Percentiles rank a stretch among this genome's conserved stretches.
These are phyloP conservation scores for Adineta ricciae DNA, from an alignment of 2,888 invertebrate genomes.

Conservation along the genomic window DNA sequence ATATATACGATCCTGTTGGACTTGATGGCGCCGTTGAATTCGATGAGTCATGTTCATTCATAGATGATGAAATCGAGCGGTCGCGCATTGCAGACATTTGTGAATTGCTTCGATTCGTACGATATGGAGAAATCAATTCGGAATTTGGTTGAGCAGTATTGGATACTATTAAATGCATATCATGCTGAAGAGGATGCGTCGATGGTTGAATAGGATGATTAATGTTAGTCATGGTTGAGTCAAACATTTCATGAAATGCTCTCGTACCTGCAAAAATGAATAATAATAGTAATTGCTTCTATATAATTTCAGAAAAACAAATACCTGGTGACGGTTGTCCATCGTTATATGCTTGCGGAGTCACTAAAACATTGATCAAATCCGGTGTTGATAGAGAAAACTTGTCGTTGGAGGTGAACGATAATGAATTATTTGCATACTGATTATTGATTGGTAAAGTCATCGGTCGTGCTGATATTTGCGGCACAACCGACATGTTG, in stretches of 20 bases:
- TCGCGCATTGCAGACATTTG: background rate
- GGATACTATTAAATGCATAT: background rate
- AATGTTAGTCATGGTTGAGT: background rate
- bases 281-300: background rate
- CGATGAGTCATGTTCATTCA: background rate
- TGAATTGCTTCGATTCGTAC: background rate
- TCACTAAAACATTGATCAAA: background rate
- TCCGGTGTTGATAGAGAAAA: background rate
- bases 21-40: background rate
- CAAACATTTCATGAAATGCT: background rate
- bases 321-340: background rate
- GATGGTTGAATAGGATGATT: background rate
- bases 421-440: background rate
- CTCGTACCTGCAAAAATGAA: background rate
- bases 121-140: background rate
- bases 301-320: too few species aligned
- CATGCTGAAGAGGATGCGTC: background rate
- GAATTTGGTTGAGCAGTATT: background rate
- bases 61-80: background rate
- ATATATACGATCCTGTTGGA: background rate
- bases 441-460: background rate
- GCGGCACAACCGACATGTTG: background rate
- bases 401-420: background rate
- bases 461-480: background rate
- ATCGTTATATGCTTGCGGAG: background rate